These are phyloP conservation scores for Lathronympha strigana DNA, from an alignment of 2,888 invertebrate genomes.

Conservation along the genomic window DNA sequence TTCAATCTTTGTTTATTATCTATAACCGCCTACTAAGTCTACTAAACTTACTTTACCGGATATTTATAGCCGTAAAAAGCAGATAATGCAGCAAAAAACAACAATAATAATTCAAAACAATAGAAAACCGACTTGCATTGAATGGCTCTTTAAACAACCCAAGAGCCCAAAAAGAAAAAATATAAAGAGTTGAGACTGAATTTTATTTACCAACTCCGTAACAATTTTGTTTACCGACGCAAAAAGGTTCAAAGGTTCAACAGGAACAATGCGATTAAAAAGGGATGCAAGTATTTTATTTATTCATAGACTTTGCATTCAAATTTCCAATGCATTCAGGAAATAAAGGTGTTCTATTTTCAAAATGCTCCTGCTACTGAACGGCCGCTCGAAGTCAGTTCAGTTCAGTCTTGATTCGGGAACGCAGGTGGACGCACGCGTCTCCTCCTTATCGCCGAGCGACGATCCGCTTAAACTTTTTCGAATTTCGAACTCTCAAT, in stretches of 20 bases:
- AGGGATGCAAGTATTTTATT: background rate
- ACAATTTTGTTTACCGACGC: conserved; percentile 3
- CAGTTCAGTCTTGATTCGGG: conserved; percentile 31
- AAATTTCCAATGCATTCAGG: background rate
- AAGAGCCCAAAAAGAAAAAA: background rate
- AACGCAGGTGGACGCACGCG: conserved; percentile 27
- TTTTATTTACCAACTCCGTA: conserved; percentile 1
- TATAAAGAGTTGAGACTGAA: background rate
- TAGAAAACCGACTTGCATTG: background rate
- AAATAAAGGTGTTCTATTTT: conserved; percentile 28
- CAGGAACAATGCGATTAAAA: conserved; percentile 20
- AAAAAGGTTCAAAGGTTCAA: conserved; percentile 11
- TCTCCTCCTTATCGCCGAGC: background rate
- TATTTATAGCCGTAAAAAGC: too few relatives aligned
- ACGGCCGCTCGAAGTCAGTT: conserved; percentile 1
- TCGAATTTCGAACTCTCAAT: conserved; percentile 5
- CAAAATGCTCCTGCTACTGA: conserved; percentile 25
- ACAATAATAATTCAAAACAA: background rate
- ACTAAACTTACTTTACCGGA: too few relatives aligned
- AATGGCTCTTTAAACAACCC: background rate
- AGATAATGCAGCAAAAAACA: background rate
- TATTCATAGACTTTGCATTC: conserved; percentile 12
- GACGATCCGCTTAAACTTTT: conserved; percentile 30
- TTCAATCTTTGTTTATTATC: too few relatives aligned
- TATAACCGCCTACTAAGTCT: too few relatives aligned